phyloP scores from a whole-genome alignment of 2,888 invertebrate genomes.

The Zele albiditarsus region DNA sequence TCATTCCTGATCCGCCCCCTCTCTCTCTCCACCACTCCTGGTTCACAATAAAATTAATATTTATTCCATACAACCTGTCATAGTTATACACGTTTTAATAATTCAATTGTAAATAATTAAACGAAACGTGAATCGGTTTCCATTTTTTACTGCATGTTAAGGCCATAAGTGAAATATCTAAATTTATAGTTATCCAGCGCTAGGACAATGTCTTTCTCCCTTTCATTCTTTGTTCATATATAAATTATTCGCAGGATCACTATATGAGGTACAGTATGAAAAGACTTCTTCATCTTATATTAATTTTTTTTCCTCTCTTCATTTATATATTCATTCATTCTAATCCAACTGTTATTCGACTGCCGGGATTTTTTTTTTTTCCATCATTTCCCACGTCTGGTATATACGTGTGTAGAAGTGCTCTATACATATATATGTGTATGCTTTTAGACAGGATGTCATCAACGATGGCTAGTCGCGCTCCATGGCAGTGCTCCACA shows the following conservation, averaged over 20 bases:
- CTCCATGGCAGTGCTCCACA: slow-evolving; percentile 42
- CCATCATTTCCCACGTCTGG: slow-evolving; percentile 36
- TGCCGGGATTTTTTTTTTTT: slow-evolving; percentile 25
- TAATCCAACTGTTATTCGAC: slow-evolving; percentile 1
- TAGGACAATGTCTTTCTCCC: slow-evolving; percentile 44
- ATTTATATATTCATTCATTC: slow-evolving; percentile 28
- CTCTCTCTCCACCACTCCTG: background rate
- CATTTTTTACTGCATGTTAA: slow-evolving; percentile 58
- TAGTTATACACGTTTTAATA: slow-evolving; percentile 53
- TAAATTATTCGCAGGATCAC: slow-evolving; percentile 48
- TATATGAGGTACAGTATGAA: slow-evolving; percentile 41
- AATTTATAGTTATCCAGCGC: slow-evolving; percentile 62
- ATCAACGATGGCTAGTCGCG: slow-evolving; percentile 25
- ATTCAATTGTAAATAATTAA: slow-evolving; percentile 51
- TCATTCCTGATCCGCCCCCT: background rate
- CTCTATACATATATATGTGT: slow-evolving; percentile 30
- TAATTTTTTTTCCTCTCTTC: slow-evolving; percentile 31
- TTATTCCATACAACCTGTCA: slow-evolving; percentile 55
- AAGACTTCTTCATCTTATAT: slow-evolving; percentile 34
- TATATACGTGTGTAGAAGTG: slow-evolving; percentile 30
- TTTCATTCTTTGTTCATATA: slow-evolving; percentile 46
- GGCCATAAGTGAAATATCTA: slow-evolving; percentile 69
- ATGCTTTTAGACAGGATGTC: slow-evolving; percentile 18
- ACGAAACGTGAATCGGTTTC: slow-evolving; percentile 46
- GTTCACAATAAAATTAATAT: slow-evolving; percentile 41